phyloP scores from a whole-genome alignment of 2,113 vertebrate genomes.

The Pantherophis guttatus region DNA sequence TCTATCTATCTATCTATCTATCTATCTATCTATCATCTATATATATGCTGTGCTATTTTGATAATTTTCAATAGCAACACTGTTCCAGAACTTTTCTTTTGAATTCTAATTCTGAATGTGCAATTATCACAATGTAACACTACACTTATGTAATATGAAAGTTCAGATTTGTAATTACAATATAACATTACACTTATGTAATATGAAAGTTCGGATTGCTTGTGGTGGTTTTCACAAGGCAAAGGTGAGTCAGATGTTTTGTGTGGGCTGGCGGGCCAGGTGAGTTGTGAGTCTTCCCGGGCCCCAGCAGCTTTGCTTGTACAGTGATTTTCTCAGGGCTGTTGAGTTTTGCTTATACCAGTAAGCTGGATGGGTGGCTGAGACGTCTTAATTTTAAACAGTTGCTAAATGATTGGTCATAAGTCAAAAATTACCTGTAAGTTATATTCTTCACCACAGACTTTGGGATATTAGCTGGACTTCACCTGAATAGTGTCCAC shows the following conservation, averaged over 20 bases:
- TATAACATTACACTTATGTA: neutral
- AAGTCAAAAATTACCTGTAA: neutral
- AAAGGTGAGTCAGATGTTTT: neutral
- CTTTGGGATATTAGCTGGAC: neutral
- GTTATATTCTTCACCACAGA: neutral
- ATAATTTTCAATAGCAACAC: neutral
- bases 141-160: neutral
- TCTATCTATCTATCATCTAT: neutral
- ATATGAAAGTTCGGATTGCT: neutral
- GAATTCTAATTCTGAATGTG: neutral
- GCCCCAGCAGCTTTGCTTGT: neutral
- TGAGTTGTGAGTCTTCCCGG: neutral
- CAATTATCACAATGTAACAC: neutral
- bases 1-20: neutral
- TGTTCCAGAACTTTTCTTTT: neutral
- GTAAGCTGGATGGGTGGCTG: neutral
- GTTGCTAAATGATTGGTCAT: neutral
- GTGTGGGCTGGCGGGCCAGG: neutral
- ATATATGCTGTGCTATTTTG: neutral
- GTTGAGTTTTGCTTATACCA: neutral
- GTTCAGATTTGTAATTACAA: neutral
- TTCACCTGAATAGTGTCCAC: neutral
- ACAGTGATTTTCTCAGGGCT: neutral
- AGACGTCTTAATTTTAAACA: neutral
- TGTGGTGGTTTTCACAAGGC: neutral